A percentile compares a stretch with the other conserved stretches of the same genome.
phyloP scores from a whole-genome alignment of 2,888 invertebrate species.

The Mythimna ferrago region DNA sequence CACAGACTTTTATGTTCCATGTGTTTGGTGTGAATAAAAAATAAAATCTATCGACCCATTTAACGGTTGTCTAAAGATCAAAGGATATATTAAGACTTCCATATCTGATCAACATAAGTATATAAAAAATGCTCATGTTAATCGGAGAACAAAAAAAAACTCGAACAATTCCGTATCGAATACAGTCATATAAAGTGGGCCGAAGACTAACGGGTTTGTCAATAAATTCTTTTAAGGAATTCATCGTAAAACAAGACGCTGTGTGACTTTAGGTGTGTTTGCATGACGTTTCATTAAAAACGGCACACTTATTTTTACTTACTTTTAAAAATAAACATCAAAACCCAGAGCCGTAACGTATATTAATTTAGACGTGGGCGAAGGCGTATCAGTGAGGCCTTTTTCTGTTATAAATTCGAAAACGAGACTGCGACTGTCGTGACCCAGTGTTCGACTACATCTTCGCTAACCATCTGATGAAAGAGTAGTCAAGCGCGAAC shows the following conservation, averaged over 20 bases:
- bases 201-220: conserved; percentile 32
- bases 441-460: too few relatives aligned
- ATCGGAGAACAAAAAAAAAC: conserved; percentile 19
- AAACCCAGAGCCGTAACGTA: too few relatives aligned
- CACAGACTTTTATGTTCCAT: too few relatives aligned
- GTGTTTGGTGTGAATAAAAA: background rate
- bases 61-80: background rate
- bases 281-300: conserved; percentile 34
- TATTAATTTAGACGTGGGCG: too few relatives aligned
- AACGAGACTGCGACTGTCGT: too few relatives aligned
- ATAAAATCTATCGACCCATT: background rate
- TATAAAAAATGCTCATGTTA: conserved; percentile 17
- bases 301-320: too few relatives aligned
- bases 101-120: conserved; percentile 1
- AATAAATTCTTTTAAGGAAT: conserved; percentile 50
- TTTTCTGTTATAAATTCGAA: too few relatives aligned
- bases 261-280: conserved; percentile 21
- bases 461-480: too few relatives aligned
- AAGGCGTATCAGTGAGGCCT: too few relatives aligned
- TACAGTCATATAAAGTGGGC: conserved; percentile 44
- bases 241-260: conserved; percentile 30
- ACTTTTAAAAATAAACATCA: too few relatives aligned
- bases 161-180: conserved; percentile 28
- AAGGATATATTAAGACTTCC: background rate
- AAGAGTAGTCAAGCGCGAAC: too few relatives aligned